A percentile compares a stretch with the other conserved stretches of the same genome.
Evolutionary conservation across 2,797 vertebrate genomes (phyloP).

Genomic region (Crypturellus tataupa): DNA sequence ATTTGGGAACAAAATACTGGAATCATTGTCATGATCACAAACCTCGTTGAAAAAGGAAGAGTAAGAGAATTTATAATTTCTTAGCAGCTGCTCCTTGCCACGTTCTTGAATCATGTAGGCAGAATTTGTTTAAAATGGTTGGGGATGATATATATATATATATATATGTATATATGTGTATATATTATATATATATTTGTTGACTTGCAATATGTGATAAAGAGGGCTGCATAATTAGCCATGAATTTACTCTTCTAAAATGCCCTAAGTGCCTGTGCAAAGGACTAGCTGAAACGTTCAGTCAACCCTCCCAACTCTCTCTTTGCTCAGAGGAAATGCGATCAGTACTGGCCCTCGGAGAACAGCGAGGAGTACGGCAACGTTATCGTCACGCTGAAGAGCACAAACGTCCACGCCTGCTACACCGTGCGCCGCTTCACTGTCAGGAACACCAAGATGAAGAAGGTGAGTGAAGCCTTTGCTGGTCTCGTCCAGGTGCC

Average conservation of each 20-base stretch:
- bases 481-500: neutral
- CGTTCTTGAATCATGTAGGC: neutral
- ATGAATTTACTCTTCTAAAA: neutral
- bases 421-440: conserved; percentile 94
- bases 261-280: neutral
- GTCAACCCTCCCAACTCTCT: neutral
- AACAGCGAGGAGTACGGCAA: conserved; percentile 96
- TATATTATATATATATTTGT: neutral
- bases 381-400: conserved; percentile 95
- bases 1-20: conserved; percentile 98
- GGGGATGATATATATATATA: neutral
- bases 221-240: neutral
- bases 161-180: too few relatives aligned
- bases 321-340: conserved; percentile 93
- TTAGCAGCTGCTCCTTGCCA: conserved; percentile 24
- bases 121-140: neutral
- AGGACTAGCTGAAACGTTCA: neutral
- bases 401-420: conserved; percentile 95
- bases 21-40: conserved; percentile 98
- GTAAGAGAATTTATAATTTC: conserved; percentile 81
- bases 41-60: conserved; percentile 98
- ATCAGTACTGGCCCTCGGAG: conserved; percentile 98
- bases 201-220: neutral
- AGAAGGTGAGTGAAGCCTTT: conserved; percentile 85
- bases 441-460: conserved; percentile 93